Evolutionary conservation across 2,797 vertebrate species (phyloP), one percentile per base, ranked within the genome.

Genomic region (Manis pentadactyla): DNA sequence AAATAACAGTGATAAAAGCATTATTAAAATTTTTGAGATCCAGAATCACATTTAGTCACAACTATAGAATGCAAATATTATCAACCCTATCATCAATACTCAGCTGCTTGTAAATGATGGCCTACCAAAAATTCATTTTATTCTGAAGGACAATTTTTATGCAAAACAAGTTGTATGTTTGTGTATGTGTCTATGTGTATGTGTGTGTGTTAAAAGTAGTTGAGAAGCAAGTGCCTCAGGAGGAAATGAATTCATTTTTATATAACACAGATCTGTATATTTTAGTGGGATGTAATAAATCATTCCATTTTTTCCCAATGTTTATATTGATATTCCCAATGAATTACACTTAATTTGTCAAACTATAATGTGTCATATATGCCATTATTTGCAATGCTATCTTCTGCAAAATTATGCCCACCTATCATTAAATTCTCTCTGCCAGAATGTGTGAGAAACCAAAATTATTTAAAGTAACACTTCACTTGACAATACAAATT

Each of bases 1-100:
- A n/a, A 97, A 96, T 96, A 97, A 87, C 37, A 87, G 78, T 75
- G 49, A 85, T 97, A 75, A 97, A 96, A 97, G 59, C 92, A 95
- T 92, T 96, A 94, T 78, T 97, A 92, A 68, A 23, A 34, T 31
- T 85, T 90, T 94, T 96, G 55, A 97, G 97, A 97, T 81, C 25
- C 37, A 95, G 37, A 93, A 51, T 46, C 90, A 18, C 88, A 92
- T 97, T 97, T 77, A 97, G 59, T 73, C 66, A 61, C 39, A 96
- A 85, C 25, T 90, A 75, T 19, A 78, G 63, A 91, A 93, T 95
- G 63, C 31, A 89, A 92, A 87, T 87, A 84, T 93, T 64, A 87
- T 94, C 37, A 74, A 69, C 21, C 17, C 25, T 94, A 61, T 95
- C 37, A 95, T 95, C 75, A 91, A 7, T 73, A 94, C 17, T 95